Base-by-base conservation (phyloP, 2,797 vertebrate species). In the Spinibarbus caldwelli region DNA sequence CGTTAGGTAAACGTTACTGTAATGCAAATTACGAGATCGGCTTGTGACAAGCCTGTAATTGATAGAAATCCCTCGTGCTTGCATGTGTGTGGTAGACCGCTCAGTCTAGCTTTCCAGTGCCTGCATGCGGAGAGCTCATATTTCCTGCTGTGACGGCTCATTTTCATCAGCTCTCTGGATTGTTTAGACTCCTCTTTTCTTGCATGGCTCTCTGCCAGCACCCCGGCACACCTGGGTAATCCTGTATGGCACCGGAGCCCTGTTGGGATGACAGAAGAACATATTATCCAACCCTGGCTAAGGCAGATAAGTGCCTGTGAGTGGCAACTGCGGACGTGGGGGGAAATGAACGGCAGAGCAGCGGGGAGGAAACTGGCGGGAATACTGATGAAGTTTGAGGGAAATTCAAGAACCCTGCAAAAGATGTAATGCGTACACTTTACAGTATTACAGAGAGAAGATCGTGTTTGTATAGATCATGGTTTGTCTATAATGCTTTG, bases 401-500 rank as follows among this genome's bases (percentile, higher is more conserved):
- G 78, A 76, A 88, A 88, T 80, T 82, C 41, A 87, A 87, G 77
- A 84, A 68, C 76, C 31, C 47, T 31, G 80, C 67, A 80, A 66
- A 73, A 83, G 80, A 87, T 87, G 83, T 87, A 85, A 86, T 75
- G 57, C 36, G 0, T 29, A 47, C 59, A 78, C 80, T 85, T 41
- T 49, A 75, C 78, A 81, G 10, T 76, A 41, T 89, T 84, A 85
- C 38, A 34, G 29, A 43, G 49, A 78, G 36, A 41, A 71, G 77
- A 87, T 89, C 85, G 68, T 34, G 80, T 89, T 88, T 88, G 85
- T 85, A 87, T 85, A 82, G 85, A 86, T 87, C 79, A 45, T 57
- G 12, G 11, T 11, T 49, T 68, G 77, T 38, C 67, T 57, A n/a
- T 54, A 82, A 89, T 72, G 73, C 83, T 78, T 64, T 71, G 29